These are phyloP conservation scores for Grammomys dolichurus DNA, from an alignment of 2,113 vertebrate species.

Conservation along the genomic window DNA sequence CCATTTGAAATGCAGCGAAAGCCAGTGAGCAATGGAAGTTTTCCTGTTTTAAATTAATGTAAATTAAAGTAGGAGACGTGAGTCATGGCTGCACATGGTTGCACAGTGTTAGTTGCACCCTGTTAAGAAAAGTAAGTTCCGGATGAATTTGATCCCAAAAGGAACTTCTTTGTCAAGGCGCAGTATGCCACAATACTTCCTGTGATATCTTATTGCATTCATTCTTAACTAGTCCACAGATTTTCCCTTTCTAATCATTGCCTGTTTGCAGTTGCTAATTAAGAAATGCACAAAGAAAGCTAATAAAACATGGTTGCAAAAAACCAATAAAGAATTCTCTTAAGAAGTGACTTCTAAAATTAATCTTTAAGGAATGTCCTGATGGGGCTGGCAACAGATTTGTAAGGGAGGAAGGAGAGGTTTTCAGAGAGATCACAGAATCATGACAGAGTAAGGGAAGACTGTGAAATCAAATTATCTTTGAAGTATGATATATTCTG, in stretches of 20 bases:
- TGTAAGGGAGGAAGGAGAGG: not conserved
- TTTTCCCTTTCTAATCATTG: not conserved
- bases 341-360: conserved; percentile 34
- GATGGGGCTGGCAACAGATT: not conserved
- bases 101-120: not conserved
- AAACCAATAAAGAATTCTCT: conserved; percentile 33
- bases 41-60: conserved; percentile 44
- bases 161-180: conserved; percentile 15
- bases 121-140: conserved; percentile 48
- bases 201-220: not conserved
- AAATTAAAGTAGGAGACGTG: not conserved
- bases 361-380: conserved; percentile 8
- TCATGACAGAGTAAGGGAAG: not conserved
- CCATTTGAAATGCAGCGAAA: conserved; percentile 1
- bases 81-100: not conserved
- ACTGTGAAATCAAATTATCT: not conserved
- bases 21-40: not conserved
- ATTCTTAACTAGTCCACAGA: not conserved
- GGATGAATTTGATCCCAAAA: conserved; percentile 39
- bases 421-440: not conserved
- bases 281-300: not conserved
- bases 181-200: not conserved
- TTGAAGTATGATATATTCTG: not conserved
- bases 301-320: conserved; percentile 8
- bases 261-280: conserved; percentile 29